Evolutionary conservation across 2,888 invertebrate species (phyloP).

Genomic region (Drosophila rellima): DNA sequence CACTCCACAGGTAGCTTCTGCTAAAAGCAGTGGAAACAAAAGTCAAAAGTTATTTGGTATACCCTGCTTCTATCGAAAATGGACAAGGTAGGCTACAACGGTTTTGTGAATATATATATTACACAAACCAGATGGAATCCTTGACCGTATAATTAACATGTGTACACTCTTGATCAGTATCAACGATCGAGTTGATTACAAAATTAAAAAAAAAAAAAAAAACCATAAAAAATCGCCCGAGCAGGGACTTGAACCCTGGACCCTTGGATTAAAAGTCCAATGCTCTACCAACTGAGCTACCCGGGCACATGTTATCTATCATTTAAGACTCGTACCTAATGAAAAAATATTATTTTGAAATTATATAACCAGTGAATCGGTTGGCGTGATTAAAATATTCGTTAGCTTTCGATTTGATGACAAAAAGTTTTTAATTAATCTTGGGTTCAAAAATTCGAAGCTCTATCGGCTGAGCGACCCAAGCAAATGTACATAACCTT

Average conservation of each 20-base stretch:
- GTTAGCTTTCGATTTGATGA: too few relatives aligned
- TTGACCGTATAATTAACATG: too few relatives aligned
- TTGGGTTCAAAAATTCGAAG: slow-evolving; percentile 86
- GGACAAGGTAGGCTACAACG: too few relatives aligned
- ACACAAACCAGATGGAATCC: too few relatives aligned
- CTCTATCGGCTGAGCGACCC: slow-evolving; percentile 86
- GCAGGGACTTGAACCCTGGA: slow-evolving; percentile 86
- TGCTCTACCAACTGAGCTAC: slow-evolving; percentile 86
- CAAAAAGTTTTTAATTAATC: slow-evolving; percentile 45
- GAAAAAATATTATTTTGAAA: background rate
- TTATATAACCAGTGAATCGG: background rate
- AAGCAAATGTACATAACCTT: slow-evolving; percentile 32
- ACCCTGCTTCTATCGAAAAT: background rate
- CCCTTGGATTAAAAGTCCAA: slow-evolving; percentile 86
- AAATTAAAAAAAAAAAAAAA: too few relatives aligned
- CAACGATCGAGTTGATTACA: too few relatives aligned
- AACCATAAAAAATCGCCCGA: slow-evolving; percentile 68
- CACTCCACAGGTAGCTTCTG: slow-evolving; percentile 48
- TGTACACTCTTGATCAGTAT: background rate
- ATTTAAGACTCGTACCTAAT: background rate
- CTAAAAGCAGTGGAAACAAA: slow-evolving; percentile 24
- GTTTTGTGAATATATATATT: background rate
- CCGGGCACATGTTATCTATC: slow-evolving; percentile 53
- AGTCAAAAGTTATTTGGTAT: slow-evolving; percentile 13
- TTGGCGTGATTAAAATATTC: background rate